Conservation (phyloP, 2,888 invertebrate genomes). For the Acheta domesticus region DNA sequence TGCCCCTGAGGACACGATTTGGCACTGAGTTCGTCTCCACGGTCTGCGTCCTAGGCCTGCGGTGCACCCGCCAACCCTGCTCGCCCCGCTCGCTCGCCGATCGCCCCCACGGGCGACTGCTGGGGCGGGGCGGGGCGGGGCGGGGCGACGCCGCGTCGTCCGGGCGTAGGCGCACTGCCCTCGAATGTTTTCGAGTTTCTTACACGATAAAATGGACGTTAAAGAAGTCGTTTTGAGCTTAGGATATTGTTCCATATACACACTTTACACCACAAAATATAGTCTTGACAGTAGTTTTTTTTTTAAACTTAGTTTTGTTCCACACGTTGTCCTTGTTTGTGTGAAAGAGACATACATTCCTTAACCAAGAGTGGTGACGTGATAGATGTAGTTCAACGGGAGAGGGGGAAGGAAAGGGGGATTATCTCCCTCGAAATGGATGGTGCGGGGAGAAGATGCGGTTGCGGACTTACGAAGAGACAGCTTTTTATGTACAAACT, state of each 20-base stretch:
- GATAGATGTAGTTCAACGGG: background rate
- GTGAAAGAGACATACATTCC: background rate
- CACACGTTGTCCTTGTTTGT: background rate
- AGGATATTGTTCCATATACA: slow-evolving; percentile 6
- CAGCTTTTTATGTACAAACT: too few species aligned
- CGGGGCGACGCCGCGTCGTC: background rate
- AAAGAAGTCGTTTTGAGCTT: slow-evolving; percentile 6
- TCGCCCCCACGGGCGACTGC: too few species aligned
- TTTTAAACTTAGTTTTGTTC: background rate
- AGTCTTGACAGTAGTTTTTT: background rate
- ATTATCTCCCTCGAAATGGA: background rate
- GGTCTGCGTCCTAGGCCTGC: background rate
- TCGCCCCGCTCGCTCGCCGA: too few species aligned
- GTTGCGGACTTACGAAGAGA: background rate
- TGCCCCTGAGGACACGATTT: background rate
- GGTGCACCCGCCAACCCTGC: too few species aligned
- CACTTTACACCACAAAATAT: slow-evolving; percentile 12
- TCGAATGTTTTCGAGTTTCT: background rate
- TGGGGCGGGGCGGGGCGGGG: background rate
- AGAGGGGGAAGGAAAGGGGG: background rate
- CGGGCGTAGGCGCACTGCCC: background rate
- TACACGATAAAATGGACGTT: slow-evolving; percentile 18
- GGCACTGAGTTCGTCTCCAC: background rate
- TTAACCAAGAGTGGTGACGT: background rate
- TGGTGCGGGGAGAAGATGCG: background rate